Conservation (phyloP, 2,113 vertebrate species). For the Melanerpes aurifrons region DNA sequence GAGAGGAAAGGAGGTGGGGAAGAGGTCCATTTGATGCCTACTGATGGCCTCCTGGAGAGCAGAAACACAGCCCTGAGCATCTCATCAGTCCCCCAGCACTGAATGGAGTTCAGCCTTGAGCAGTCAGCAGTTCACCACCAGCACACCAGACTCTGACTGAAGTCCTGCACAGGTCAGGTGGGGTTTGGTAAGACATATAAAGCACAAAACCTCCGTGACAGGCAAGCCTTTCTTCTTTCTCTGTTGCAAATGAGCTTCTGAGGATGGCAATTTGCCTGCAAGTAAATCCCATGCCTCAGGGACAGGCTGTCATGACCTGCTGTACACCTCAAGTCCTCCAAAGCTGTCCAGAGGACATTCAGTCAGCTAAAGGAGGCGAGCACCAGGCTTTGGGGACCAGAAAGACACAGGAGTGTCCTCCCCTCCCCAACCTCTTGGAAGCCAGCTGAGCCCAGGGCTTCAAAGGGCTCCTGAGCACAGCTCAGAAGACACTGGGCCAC, state of each 20-base stretch:
- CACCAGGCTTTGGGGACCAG: not conserved
- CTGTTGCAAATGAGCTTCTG: not conserved
- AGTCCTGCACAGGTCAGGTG: not conserved
- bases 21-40: not conserved
- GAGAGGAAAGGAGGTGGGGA: not conserved
- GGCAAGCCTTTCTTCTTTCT: not conserved
- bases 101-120: not conserved
- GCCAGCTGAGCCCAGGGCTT: fast-evolving
- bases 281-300: not conserved
- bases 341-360: not conserved
- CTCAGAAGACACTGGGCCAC: not conserved
- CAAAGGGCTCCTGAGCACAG: not conserved
- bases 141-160: not conserved
- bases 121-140: not conserved
- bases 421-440: fast-evolving
- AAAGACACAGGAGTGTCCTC: not conserved
- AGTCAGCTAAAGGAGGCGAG: not conserved
- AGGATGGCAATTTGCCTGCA: not conserved
- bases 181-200: not conserved
- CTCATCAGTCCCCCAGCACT: not conserved
- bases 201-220: not conserved
- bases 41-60: not conserved
- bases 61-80: not conserved
- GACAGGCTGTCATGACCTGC: not conserved
- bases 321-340: not conserved